Evolutionary conservation across 2,888 invertebrate genomes (phyloP).

Genomic region (Zaprionus obscuricornis): DNA sequence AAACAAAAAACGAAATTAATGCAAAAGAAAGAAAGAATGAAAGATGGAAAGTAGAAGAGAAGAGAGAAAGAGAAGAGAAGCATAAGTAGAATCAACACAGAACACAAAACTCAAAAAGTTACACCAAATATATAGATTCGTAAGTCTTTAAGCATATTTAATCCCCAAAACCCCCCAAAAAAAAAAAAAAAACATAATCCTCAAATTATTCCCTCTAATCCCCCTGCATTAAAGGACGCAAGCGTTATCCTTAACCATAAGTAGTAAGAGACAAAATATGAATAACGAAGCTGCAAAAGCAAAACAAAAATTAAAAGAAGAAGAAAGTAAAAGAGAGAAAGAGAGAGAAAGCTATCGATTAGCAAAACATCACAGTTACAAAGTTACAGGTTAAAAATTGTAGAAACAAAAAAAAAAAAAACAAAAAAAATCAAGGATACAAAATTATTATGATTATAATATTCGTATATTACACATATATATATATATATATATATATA

Average conservation of each 20-base stretch:
- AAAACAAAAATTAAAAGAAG: too few species aligned
- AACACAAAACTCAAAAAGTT: conserved; percentile 81
- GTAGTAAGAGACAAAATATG: conserved; percentile 36
- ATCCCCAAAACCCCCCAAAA: conserved; percentile 27
- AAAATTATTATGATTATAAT: conserved; percentile 22
- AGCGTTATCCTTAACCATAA: conserved; percentile 39
- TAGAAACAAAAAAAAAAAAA: conserved; percentile 14
- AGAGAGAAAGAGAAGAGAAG: conserved; percentile 10
- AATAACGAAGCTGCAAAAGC: too few species aligned
- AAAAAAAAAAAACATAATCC: conserved; percentile 5
- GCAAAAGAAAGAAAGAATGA: conserved; percentile 5
- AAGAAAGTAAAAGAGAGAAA: background rate
- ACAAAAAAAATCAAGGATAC: background rate
- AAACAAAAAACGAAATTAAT: conserved; percentile 14
- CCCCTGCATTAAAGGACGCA: too few species aligned
- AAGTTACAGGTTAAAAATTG: conserved; percentile 28
- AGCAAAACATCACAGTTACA: conserved; percentile 37
- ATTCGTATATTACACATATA: conserved; percentile 21
- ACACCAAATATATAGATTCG: conserved; percentile 80
- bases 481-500: conserved; percentile 18
- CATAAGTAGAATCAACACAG: conserved; percentile 33
- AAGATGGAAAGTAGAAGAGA: conserved; percentile 10
- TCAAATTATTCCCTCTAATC: too few species aligned
- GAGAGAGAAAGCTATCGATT: conserved; percentile 40
- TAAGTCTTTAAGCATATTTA: conserved; percentile 77